Percentiles rank a stretch among this genome's conserved stretches.
Conservation (phyloP, 2,113 vertebrate species). For the Hyaena hyaena region DNA sequence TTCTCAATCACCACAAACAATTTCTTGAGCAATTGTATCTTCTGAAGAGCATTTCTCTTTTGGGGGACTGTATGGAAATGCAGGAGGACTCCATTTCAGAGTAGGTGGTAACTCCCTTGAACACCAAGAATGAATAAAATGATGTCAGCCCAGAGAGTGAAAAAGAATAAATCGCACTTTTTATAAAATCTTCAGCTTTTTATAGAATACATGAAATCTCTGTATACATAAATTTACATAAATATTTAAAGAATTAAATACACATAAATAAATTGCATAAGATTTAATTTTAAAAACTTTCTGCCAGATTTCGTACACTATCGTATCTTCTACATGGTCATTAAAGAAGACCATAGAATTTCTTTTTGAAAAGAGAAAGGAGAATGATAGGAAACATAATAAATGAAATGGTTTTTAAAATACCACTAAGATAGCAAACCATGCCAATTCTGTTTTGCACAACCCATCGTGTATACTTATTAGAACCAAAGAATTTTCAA, state of each 20-base stretch:
- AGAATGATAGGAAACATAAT: background rate
- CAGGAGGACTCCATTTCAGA: background rate
- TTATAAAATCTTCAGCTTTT: background rate
- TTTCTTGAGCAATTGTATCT: background rate
- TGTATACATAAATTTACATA: background rate
- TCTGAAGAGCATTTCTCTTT: background rate
- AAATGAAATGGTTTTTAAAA: conserved; percentile 12
- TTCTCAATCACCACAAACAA: background rate
- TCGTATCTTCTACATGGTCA: background rate
- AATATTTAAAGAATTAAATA: background rate
- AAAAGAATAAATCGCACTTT: background rate
- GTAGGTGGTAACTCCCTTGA: background rate
- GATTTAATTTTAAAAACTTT: background rate
- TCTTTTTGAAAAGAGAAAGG: background rate
- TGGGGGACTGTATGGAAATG: background rate
- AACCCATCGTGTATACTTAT: background rate
- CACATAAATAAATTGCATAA: background rate
- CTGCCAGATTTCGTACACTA: background rate
- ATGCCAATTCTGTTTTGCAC: background rate
- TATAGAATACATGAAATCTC: background rate
- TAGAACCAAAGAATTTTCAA: background rate
- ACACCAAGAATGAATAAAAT: background rate
- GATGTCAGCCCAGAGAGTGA: background rate
- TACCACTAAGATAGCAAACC: background rate
- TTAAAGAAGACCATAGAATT: background rate